These are phyloP conservation scores for Hydropsyche betteni DNA, from an alignment of 2,888 invertebrate genomes.

Conservation along the genomic window DNA sequence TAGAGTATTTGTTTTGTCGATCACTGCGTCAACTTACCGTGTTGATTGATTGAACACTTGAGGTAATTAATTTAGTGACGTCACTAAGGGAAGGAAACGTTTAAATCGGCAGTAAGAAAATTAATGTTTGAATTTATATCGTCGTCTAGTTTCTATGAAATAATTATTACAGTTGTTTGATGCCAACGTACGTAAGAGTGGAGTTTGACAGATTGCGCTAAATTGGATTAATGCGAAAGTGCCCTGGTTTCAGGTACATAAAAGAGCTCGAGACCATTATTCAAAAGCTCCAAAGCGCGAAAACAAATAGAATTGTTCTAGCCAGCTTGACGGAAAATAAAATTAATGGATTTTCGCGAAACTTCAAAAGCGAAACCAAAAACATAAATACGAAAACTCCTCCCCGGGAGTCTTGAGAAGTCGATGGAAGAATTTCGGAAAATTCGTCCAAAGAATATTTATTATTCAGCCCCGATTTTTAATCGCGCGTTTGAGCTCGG, in stretches of 20 bases:
- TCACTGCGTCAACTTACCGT: too few species aligned
- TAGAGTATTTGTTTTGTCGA: too few species aligned
- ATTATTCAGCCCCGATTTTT: background rate
- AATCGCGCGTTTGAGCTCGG: background rate
- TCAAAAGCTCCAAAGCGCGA: slow-evolving; percentile 32
- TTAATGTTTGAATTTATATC: too few species aligned
- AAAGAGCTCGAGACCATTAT: slow-evolving; percentile 34
- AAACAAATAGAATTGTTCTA: slow-evolving; percentile 36
- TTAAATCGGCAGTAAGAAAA: too few species aligned
- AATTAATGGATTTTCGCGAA: slow-evolving; percentile 22
- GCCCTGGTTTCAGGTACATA: slow-evolving; percentile 30
- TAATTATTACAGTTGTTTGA: background rate
- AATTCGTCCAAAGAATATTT: slow-evolving; percentile 2
- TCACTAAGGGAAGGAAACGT: too few species aligned
- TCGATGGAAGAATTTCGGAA: background rate
- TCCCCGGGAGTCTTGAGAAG: slow-evolving; percentile 1
- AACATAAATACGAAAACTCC: slow-evolving; percentile 26
- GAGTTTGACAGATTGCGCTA: slow-evolving; percentile 34
- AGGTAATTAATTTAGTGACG: too few species aligned
- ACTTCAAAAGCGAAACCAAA: slow-evolving; percentile 24
- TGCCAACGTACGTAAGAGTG: background rate
- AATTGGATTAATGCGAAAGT: slow-evolving; percentile 39
- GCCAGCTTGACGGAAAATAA: slow-evolving; percentile 19
- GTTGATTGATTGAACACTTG: too few species aligned
- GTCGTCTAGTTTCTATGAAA: too few species aligned